Conservation (phyloP, 1,140 invertebrate genomes). For the Lepidostoma basale region DNA sequence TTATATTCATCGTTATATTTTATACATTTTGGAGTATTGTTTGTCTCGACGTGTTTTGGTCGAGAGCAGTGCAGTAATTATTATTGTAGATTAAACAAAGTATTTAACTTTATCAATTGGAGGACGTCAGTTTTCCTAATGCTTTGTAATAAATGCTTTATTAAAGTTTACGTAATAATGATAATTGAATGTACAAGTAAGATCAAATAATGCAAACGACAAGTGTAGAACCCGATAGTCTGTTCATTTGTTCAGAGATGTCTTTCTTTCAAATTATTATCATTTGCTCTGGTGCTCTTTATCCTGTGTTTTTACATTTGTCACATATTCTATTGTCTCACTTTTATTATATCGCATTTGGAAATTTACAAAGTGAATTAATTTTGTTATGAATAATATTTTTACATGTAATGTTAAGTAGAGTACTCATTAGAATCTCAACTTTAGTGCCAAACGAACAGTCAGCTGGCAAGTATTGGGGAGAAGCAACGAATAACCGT, state of each 20-base stretch:
- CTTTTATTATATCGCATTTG: constrained; percentile 5
- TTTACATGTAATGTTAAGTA: constrained; percentile 33
- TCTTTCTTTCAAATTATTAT: constrained; percentile 28
- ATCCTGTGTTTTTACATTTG: constrained; percentile 14
- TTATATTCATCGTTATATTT: constrained; percentile 17
- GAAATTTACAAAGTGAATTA: constrained; percentile 1
- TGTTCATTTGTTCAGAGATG: constrained; percentile 21
- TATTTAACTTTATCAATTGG: background rate
- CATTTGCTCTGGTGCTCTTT: constrained; percentile 30
- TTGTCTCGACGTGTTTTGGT: background rate
- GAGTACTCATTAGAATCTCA: constrained; percentile 32
- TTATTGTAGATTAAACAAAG: constrained; percentile 1
- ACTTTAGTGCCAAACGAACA: constrained; percentile 17
- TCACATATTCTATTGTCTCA: constrained; percentile 22
- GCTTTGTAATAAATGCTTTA: constrained; percentile 27
- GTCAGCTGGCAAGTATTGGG: constrained; percentile 9
- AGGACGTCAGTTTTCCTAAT: constrained; percentile 15
- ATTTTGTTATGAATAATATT: constrained; percentile 32
- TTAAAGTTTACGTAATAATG: constrained; percentile 15
- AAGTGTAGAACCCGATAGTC: constrained; percentile 1
- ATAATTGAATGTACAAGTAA: constrained; percentile 21
- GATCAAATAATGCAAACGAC: constrained; percentile 20
- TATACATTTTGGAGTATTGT: constrained; percentile 10
- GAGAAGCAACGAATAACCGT: constrained; percentile 22
- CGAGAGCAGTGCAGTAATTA: background rate